Conservation (phyloP, 2,113 vertebrate genomes). For the Passer domesticus region DNA sequence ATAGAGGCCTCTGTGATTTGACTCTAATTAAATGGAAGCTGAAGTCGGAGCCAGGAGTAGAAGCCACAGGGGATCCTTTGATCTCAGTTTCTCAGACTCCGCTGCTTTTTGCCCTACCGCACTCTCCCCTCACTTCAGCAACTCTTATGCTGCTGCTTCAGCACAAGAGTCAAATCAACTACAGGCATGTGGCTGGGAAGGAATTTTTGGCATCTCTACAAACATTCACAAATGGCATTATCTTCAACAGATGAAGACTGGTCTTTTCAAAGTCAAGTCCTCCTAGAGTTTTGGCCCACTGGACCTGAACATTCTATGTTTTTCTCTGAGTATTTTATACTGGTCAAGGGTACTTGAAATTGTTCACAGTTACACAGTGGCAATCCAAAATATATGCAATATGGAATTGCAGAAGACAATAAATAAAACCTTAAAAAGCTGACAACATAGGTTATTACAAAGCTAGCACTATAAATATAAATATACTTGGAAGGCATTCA, state of each 20-base stretch:
- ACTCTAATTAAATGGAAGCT: slow-evolving; percentile 35
- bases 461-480: neutral
- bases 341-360: neutral
- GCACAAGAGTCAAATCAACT: neutral
- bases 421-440: neutral
- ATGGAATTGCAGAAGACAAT: neutral
- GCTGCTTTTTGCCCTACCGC: neutral
- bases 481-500: neutral
- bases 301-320: neutral
- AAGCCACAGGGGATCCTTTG: slow-evolving; percentile 47
- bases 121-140: slow-evolving; percentile 13
- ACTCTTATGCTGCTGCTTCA: neutral
- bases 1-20: neutral
- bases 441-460: neutral
- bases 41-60: slow-evolving; percentile 28
- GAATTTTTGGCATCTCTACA: slow-evolving; percentile 38
- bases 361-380: neutral
- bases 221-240: slow-evolving; percentile 8
- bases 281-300: neutral
- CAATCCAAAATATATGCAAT: neutral
- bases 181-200: neutral
- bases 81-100: slow-evolving; percentile 31
- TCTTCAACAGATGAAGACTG: slow-evolving; percentile 2
- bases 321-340: neutral
- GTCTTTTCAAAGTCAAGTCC: neutral